phyloP scores from a whole-genome alignment of 2,797 vertebrate genomes.

The Brotula barbata region DNA sequence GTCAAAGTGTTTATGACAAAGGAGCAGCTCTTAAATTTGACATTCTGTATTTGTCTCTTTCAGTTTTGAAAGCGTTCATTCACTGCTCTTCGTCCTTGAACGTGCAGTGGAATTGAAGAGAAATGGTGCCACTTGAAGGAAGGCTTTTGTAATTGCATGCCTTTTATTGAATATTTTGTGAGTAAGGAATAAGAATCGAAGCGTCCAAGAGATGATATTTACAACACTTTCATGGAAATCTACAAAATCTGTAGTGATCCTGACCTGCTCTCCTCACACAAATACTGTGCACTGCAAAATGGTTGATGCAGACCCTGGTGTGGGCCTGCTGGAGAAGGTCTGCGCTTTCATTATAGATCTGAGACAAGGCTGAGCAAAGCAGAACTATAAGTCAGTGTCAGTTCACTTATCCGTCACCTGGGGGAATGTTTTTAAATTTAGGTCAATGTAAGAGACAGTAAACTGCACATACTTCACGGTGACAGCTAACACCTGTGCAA shows the following conservation, averaged over 20 bases:
- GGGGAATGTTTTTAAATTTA: not conserved
- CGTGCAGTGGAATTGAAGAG: conserved; percentile 26
- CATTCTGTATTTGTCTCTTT: no score
- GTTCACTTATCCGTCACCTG: not conserved
- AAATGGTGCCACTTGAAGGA: conserved; percentile 62
- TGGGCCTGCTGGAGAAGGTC: not conserved
- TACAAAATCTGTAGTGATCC: not conserved
- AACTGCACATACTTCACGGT: no score
- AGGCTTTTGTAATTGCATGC: conserved; percentile 37
- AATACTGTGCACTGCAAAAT: no score
- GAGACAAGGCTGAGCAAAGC: conserved; percentile 1
- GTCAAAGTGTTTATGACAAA: conserved; percentile 7
- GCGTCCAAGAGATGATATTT: not conserved
- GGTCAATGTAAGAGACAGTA: not conserved
- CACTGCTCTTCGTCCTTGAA: no score
- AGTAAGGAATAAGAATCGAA: conserved; percentile 3
- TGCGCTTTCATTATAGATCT: conserved; percentile 24
- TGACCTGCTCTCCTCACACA: conserved; percentile 3
- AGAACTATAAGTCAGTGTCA: conserved; percentile 17
- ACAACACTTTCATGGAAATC: not conserved
- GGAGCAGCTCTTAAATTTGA: not conserved
- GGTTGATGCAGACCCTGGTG: conserved; percentile 1
- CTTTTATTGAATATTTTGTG: conserved; percentile 1
- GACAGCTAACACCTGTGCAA: no score
- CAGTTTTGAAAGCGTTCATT: no score